Percentiles rank a stretch among this genome's conserved stretches.
Conservation (phyloP, 1,140 invertebrate species). For the Pseudomyrmex flavicornis region DNA sequence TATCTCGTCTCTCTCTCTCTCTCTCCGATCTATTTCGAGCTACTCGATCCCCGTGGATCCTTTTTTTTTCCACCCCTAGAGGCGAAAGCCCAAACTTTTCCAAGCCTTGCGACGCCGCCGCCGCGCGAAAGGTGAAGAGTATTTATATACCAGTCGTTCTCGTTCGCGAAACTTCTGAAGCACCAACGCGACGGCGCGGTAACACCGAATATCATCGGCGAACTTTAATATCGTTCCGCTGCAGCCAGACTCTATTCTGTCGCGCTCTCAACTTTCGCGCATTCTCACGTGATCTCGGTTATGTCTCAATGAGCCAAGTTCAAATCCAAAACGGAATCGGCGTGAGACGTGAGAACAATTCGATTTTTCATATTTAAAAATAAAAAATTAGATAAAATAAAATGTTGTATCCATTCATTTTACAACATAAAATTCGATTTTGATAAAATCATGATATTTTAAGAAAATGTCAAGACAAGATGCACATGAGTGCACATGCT, state of each 20-base stretch:
- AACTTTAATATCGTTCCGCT: slow-evolving; percentile 61
- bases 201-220: slow-evolving; percentile 39
- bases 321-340: background rate
- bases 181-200: slow-evolving; percentile 3
- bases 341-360: too few relatives aligned
- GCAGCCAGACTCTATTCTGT: slow-evolving; percentile 10
- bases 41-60: background rate
- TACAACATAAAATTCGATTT: slow-evolving; percentile 50
- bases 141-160: slow-evolving; percentile 62
- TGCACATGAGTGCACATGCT: slow-evolving; percentile 62
- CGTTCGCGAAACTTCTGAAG: slow-evolving; percentile 38
- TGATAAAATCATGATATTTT: slow-evolving; percentile 52
- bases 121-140: slow-evolving; percentile 23
- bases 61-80: background rate
- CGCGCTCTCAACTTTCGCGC: slow-evolving; percentile 35
- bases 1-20: slow-evolving; percentile 15
- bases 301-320: background rate
- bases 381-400: background rate
- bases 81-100: slow-evolving; percentile 47
- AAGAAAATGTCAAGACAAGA: slow-evolving; percentile 9
- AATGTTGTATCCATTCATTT: background rate
- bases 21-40: background rate
- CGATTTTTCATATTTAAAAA: too few relatives aligned
- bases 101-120: slow-evolving; percentile 25
- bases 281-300: slow-evolving; percentile 26